phyloP scores from a whole-genome alignment of 2,797 vertebrate species.

The Nothura maculosa region DNA sequence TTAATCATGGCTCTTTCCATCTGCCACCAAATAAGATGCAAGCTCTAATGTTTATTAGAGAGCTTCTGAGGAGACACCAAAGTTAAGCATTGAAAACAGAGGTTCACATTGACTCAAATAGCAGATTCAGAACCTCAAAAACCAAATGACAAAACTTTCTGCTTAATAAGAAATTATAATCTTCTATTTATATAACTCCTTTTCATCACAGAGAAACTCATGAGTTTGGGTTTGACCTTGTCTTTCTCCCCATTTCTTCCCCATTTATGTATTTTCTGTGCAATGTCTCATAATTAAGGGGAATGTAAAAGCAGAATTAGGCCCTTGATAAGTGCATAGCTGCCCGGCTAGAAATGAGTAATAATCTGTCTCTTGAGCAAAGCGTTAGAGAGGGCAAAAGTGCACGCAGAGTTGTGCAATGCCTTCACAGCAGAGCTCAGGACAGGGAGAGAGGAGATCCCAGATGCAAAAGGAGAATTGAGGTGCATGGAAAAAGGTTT shows the following conservation, averaged over 20 bases:
- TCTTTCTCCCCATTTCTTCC: conserved; percentile 23
- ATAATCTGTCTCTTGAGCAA: conserved; percentile 14
- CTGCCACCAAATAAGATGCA: not conserved
- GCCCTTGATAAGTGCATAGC: not conserved
- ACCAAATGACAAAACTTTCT: not conserved
- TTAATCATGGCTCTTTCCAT: not conserved
- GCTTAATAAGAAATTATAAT: conserved; percentile 42
- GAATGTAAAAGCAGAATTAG: conserved; percentile 30
- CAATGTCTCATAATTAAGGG: not conserved
- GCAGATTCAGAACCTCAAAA: not conserved
- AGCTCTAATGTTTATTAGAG: not conserved
- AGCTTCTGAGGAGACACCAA: not conserved
- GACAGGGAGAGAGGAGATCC: not conserved
- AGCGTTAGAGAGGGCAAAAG: conserved; percentile 18
- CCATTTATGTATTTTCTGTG: not conserved
- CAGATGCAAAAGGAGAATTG: not conserved
- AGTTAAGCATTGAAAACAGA: not conserved
- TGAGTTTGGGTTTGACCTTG: conserved; percentile 32
- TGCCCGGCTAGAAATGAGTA: conserved; percentile 3
- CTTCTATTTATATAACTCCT: conserved; percentile 29
- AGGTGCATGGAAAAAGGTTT: not conserved
- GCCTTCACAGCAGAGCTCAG: not conserved
- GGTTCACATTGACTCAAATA: not conserved
- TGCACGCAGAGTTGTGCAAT: conserved; percentile 9
- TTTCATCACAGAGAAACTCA: conserved; percentile 25